These are phyloP conservation scores for Amiota minor DNA, from an alignment of 2,888 invertebrate genomes.

Conservation along the genomic window DNA sequence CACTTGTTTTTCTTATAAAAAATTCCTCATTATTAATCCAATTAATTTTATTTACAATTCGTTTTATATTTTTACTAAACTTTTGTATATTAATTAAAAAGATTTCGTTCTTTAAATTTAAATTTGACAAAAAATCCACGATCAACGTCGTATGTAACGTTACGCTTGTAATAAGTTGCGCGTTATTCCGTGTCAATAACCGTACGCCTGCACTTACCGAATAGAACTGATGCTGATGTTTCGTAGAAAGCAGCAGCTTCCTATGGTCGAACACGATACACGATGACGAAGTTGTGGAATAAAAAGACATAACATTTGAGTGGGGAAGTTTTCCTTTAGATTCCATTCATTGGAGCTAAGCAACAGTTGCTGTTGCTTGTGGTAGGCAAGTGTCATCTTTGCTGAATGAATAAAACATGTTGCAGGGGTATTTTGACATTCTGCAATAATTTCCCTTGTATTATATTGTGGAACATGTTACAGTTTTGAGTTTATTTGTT, in stretches of 20 bases:
- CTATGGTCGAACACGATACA: background rate
- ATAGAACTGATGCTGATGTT: slow-evolving; percentile 45
- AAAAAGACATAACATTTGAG: no score
- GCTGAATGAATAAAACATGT: slow-evolving; percentile 13
- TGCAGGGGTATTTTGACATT: slow-evolving; percentile 6
- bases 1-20: background rate
- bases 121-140: no score
- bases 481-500: slow-evolving; percentile 23
- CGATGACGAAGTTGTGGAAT: background rate
- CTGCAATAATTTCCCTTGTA: background rate
- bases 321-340: slow-evolving; percentile 4
- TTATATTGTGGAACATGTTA: slow-evolving; percentile 30
- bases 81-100: slow-evolving; percentile 4
- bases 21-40: background rate
- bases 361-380: slow-evolving; percentile 24
- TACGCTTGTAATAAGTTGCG: background rate
- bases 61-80: background rate
- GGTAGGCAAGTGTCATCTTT: background rate
- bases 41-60: slow-evolving; percentile 5
- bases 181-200: slow-evolving; percentile 32
- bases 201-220: slow-evolving; percentile 44
- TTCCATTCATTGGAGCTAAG: background rate
- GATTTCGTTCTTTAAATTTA: background rate
- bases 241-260: background rate
- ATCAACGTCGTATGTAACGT: background rate